Evolutionary conservation across 1,140 invertebrate genomes (phyloP).

Genomic region (Anthonomus grandis): DNA sequence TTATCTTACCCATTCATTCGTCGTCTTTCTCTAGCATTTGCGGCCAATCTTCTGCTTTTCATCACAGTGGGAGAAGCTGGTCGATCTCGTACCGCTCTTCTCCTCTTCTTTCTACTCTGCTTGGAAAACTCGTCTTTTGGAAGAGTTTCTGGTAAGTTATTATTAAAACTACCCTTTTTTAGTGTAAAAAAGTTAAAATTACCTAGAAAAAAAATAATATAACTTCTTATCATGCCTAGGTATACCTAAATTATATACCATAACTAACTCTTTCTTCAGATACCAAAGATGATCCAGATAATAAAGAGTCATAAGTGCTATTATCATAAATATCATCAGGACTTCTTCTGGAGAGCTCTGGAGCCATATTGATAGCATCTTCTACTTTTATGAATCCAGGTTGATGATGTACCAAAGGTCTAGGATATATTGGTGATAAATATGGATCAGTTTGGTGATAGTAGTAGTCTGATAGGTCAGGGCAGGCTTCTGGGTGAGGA

Average conservation of each 20-base stretch:
- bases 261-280: conserved; percentile 20
- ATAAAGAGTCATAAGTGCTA: conserved; percentile 36
- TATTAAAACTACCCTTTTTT: conserved; percentile 3
- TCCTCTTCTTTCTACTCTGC: conserved; percentile 25
- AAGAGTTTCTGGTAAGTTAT: not conserved
- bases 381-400: conserved; percentile 20
- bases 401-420: conserved; percentile 12
- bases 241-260: not conserved
- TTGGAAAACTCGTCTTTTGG: not conserved
- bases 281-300: conserved; percentile 29
- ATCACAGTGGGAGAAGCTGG: conserved; percentile 59
- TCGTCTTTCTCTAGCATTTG: conserved; percentile 73
- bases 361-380: conserved; percentile 12
- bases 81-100: conserved; percentile 27
- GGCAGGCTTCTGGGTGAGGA: too few species aligned
- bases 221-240: not conserved
- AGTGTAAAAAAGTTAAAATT: conserved; percentile 29
- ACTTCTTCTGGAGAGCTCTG: not conserved
- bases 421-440: not conserved
- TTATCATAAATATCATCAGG: conserved; percentile 33
- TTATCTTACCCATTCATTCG: conserved; percentile 67
- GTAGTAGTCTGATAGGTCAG: not conserved
- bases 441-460: not conserved
- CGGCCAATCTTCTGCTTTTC: conserved; percentile 62
- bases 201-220: conserved; percentile 9